Evolutionary conservation across 2,797 vertebrate genomes (phyloP).

Genomic region (Babyrousa celebensis): DNA sequence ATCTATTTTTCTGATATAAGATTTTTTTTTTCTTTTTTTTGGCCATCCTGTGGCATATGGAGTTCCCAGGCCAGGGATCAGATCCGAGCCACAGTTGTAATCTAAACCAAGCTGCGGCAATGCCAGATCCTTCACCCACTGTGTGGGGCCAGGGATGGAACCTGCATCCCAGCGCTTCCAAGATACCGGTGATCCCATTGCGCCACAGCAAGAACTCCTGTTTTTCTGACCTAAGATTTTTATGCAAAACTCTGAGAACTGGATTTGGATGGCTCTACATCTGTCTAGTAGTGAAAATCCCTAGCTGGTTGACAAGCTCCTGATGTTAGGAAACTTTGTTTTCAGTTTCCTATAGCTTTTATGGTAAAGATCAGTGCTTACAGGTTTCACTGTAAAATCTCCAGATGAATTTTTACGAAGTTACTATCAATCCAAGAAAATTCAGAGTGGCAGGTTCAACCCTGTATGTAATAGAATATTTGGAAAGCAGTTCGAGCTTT

Average conservation of each 20-base stretch:
- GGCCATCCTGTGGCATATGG: no score
- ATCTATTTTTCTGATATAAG: not conserved
- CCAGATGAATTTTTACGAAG: slow-evolving; percentile 75
- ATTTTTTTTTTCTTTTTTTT: not conserved
- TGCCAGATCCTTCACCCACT: no score
- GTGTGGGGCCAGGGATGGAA: no score
- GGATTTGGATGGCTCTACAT: slow-evolving; percentile 30
- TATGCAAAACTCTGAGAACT: not conserved
- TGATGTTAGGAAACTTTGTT: not conserved
- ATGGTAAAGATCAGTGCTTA: slow-evolving; percentile 44
- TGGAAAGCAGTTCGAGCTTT: slow-evolving; percentile 41
- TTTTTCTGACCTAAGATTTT: not conserved
- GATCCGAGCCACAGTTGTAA: no score
- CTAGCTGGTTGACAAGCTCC: not conserved
- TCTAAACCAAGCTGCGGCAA: no score
- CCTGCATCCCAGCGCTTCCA: no score
- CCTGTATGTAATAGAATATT: not conserved
- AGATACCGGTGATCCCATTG: no score
- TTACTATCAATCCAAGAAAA: slow-evolving; percentile 77
- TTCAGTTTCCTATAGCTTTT: not conserved
- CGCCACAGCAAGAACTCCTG: not conserved
- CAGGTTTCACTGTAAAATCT: slow-evolving; percentile 68
- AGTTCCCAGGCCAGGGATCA: no score
- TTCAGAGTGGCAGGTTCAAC: not conserved
- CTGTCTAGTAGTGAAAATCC: not conserved